Evolutionary conservation across 1,140 invertebrate genomes (phyloP), one percentile per base, ranked within the genome.

Genomic region (Trypoxylus dichotomus): DNA sequence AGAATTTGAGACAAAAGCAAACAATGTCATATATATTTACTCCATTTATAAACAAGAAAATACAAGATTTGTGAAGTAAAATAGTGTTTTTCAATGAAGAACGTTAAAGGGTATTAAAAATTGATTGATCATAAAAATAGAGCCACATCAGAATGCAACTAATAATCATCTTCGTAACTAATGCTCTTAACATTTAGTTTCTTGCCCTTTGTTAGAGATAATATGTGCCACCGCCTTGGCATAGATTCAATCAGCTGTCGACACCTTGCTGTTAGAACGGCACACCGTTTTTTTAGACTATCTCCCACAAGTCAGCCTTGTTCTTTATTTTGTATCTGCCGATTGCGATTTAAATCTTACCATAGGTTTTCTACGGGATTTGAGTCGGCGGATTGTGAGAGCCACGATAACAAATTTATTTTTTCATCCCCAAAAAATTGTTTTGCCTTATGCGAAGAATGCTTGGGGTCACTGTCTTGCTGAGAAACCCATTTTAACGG

Each of bases 381-480:
- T 15, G 60, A 27, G 29, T 60, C 75, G 15, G 27, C 21, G 15
- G 32, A 54, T 29, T 43, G 19, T 13, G 11, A 21, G 37, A 1
- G 74, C 5, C 75, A 29, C 27, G 2, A 11, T 15, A 76, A 58
- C 25, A 76, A 25, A 60, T 63, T 29, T 47, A 60, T 60, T 58
- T 76, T 76, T 63, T 63, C 21, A n/a, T 15, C 41, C 8, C 3
- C 24, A 58, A 60, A 63, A 43, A 43, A 76, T 1, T 29, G 13
- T 43, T 76, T 54, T 19, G 47, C 75, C 5, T 47, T 29, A 25
- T 24, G 19, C 15, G 75, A 43, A 76, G 75, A 5, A 60, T 76
- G 54, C 43, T 76, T 58, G 3, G 75, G 75, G 29, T 76, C 27
- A 37, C 32, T 76, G 29, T 76, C 74, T 29, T 76, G 75, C 29